phyloP scores from a whole-genome alignment of 2,113 vertebrate genomes.

The Melanostigma gelatinosum region DNA sequence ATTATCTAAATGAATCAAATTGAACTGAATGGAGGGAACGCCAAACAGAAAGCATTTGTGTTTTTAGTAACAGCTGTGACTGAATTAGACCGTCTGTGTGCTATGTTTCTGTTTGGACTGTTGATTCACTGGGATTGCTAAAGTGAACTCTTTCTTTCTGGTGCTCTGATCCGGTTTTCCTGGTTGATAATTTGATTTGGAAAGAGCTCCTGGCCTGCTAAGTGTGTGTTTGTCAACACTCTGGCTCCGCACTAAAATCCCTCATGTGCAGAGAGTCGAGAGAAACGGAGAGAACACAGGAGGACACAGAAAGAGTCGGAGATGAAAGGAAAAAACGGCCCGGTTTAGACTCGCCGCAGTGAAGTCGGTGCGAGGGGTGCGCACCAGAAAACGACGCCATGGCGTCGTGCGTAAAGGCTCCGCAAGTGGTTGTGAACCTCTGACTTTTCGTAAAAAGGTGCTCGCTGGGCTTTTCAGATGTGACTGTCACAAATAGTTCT shows the following conservation, averaged over 20 bases:
- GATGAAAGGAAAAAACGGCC: conserved; percentile 1
- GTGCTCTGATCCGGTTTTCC: conserved; percentile 60
- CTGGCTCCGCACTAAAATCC: conserved; percentile 33
- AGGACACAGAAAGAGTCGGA: conserved; percentile 1
- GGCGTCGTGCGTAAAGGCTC: too few species aligned
- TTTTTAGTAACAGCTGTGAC: conserved; percentile 26
- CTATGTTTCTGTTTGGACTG: conserved; percentile 48
- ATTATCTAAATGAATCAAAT: not conserved
- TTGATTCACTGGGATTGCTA: conserved; percentile 50
- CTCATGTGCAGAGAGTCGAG: conserved; percentile 1
- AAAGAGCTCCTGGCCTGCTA: conserved; percentile 44
- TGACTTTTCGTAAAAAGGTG: not conserved
- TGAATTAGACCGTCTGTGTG: conserved; percentile 27
- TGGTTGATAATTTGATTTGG: conserved; percentile 70
- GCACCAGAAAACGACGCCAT: not conserved
- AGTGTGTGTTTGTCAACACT: conserved; percentile 63
- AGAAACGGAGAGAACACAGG: conserved; percentile 9
- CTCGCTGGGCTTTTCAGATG: not conserved
- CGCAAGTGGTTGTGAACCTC: not conserved
- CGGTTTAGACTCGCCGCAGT: not conserved
- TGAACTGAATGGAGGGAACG: conserved; percentile 1
- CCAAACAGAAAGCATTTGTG: conserved; percentile 26
- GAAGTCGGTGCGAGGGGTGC: too few species aligned
- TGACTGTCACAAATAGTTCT: not conserved
- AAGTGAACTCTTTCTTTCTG: conserved; percentile 55